Conservation (phyloP, 2,797 vertebrate genomes). For the Chiloscyllium punctatum region DNA sequence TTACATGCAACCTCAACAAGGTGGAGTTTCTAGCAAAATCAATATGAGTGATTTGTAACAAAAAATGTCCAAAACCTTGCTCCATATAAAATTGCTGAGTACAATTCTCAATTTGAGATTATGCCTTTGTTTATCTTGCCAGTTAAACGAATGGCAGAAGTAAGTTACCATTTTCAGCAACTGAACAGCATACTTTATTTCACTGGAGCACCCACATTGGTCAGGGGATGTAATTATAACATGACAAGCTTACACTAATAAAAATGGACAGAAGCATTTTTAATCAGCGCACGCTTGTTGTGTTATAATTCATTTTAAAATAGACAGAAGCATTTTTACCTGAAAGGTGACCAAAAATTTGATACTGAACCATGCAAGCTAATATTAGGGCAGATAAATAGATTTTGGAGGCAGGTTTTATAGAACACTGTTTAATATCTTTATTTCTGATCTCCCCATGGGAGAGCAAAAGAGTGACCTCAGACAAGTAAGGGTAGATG, state of each 20-base stretch:
- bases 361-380: not conserved
- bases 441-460: not conserved
- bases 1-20: not conserved
- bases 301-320: not conserved
- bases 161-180: not conserved
- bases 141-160: not conserved
- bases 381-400: not conserved
- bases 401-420: not conserved
- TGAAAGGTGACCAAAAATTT: not conserved
- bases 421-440: not conserved
- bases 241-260: not conserved
- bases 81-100: not conserved
- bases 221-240: not conserved
- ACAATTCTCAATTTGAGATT: not conserved
- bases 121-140: not conserved
- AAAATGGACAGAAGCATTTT: too few relatives aligned
- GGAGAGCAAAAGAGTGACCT: not conserved
- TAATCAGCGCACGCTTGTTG: too few relatives aligned
- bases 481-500: not conserved
- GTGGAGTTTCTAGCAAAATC: not conserved
- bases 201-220: not conserved
- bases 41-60: not conserved
- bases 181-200: not conserved
- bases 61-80: not conserved
- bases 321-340: not conserved